Evolutionary conservation across 2,113 vertebrate species (phyloP).

Genomic region (Istiophorus platypterus): DNA sequence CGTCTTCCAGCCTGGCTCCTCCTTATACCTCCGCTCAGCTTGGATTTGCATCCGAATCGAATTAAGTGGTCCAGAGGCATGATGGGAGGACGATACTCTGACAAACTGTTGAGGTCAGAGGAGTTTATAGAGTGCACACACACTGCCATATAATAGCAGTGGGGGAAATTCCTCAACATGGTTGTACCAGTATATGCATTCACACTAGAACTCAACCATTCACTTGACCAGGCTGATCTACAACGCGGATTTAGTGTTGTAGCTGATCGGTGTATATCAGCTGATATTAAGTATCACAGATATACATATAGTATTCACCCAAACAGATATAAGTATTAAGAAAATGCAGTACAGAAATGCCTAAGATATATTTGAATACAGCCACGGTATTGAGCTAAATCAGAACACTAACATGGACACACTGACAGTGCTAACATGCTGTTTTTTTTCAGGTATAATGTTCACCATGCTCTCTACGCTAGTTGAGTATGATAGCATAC

Average conservation of each 20-base stretch:
- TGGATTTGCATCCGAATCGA: conserved; percentile 45
- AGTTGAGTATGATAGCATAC: no score
- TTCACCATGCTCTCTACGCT: no score
- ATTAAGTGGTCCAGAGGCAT: conserved; percentile 59
- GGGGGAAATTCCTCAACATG: not conserved
- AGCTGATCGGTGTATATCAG: not conserved
- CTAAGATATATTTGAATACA: no score
- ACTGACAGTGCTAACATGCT: no score
- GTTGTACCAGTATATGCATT: not conserved
- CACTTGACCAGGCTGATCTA: not conserved
- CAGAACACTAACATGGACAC: no score
- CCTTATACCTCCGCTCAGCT: conserved; percentile 26
- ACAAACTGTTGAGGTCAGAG: conserved; percentile 64
- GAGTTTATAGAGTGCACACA: conserved; percentile 77
- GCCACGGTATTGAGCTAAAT: not conserved
- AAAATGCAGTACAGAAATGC: no score
- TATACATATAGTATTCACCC: not conserved
- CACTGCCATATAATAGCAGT: not conserved
- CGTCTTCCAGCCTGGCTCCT: conserved; percentile 51
- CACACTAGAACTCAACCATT: not conserved
- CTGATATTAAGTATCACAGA: not conserved
- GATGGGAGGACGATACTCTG: conserved; percentile 55
- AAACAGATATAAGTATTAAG: not conserved
- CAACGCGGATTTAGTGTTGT: no score
- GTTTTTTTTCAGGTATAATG: no score